Evolutionary conservation across 2,888 invertebrate genomes (phyloP), one percentile per base, ranked within the genome.

Genomic region (Hyppa rectilinea): DNA sequence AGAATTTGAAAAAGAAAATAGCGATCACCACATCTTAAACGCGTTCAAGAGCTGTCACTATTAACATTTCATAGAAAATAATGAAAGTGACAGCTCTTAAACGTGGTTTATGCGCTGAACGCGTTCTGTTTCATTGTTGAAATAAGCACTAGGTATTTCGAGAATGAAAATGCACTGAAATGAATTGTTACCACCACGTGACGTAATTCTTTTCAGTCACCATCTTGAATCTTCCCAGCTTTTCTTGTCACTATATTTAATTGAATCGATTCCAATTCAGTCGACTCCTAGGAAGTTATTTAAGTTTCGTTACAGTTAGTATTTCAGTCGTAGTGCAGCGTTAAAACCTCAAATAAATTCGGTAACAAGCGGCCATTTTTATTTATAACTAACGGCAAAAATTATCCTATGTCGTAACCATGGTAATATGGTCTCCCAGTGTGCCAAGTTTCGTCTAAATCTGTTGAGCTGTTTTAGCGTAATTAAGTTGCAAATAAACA

Each of bases 211-310:
- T 17, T 40, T 23, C 23, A 6, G 20, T 53, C 9, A 10, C 9
- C 12, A 12, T 34, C 26, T 66, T 43, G 4, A 36, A 23, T 14
- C 10, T 17, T 26, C 20, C 17, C 10, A 12, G 29, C 31, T n/a
- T 26, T 47, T n/a, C n/a, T n/a, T 58, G 34, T 43, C 34, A 23
- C n/a, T 14, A 43, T 34, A n/a, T 26, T 26, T n/a, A 62, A 69
- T 71, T 55, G 17, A 70, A 40, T 56, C 14, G 31, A 10, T 12
- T 70, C 9, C n/a, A 29, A 26, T 61, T 36, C 29, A 23, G 14
- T 38, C 29, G 9, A 12, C 4, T 17, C 5, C 14, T 0, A 34
- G 26, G 14, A 29, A 60, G 43, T 31, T 61, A 47, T 38, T 40
- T 63, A 45, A 4, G 2, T n/a, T 34, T 12, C 5, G 52, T n/a